These are phyloP conservation scores for Orchestes rusci DNA, from an alignment of 2,888 invertebrate species.

Conservation along the genomic window DNA sequence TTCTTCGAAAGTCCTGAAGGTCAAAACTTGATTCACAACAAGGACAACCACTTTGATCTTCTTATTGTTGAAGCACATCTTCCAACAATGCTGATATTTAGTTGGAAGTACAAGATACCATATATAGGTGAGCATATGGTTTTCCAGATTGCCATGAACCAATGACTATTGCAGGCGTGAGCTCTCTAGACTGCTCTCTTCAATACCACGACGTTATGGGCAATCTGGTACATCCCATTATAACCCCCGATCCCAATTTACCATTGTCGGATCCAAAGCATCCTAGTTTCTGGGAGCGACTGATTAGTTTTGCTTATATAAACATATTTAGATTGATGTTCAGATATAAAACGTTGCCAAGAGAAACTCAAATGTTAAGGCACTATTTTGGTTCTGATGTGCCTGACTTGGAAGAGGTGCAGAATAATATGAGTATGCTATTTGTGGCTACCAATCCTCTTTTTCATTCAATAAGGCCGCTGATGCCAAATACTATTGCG, in stretches of 20 bases:
- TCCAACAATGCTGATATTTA: conserved; percentile 33
- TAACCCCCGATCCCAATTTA: conserved; percentile 36
- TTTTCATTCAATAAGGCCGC: conserved; percentile 34
- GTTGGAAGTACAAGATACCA: conserved; percentile 37
- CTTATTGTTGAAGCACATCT: conserved; percentile 36
- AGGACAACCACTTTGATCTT: conserved; percentile 35
- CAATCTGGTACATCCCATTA: conserved; percentile 37
- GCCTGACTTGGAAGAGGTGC: conserved; percentile 30
- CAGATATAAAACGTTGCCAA: conserved; percentile 1
- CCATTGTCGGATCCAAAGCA: conserved; percentile 26
- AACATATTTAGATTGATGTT: conserved; percentile 3
- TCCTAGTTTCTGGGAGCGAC: conserved; percentile 33
- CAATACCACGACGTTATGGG: conserved; percentile 35
- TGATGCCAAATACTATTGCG: conserved; percentile 36
- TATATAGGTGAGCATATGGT: conserved; percentile 1
- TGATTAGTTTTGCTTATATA: conserved; percentile 27
- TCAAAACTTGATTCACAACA: conserved; percentile 34
- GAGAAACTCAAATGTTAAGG: conserved; percentile 16
- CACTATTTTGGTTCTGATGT: conserved; percentile 35
- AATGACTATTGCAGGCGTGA: conserved; percentile 27
- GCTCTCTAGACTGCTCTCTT: conserved; percentile 34
- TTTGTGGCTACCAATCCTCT: conserved; percentile 37
- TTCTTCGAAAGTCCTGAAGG: conserved; percentile 32
- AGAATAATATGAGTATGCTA: conserved; percentile 35
- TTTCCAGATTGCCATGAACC: not conserved